These are phyloP conservation scores for Axea sp. DNA, from an alignment of 2,888 invertebrate species.

Conservation along the genomic window DNA sequence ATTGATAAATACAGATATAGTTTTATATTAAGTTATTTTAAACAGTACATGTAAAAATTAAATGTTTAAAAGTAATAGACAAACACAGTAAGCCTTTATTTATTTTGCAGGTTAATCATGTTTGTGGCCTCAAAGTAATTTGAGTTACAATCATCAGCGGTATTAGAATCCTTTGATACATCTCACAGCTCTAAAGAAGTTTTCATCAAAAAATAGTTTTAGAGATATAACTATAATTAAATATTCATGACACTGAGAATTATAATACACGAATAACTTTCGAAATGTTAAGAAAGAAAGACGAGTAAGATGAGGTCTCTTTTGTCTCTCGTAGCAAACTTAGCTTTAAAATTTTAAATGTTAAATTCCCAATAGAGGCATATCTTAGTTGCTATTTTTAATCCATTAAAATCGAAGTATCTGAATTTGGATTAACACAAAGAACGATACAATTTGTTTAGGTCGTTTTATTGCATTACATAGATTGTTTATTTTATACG, in stretches of 20 bases:
- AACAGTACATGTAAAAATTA: too few relatives aligned
- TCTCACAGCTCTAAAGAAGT: conserved; percentile 46
- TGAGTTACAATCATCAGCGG: conserved; percentile 15
- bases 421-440: conserved; percentile 8
- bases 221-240: conserved; percentile 49
- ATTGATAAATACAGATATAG: too few relatives aligned
- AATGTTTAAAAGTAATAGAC: too few relatives aligned
- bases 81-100: conserved; percentile 4
- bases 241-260: conserved; percentile 50
- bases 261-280: conserved; percentile 35
- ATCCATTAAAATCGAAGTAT: conserved; percentile 10
- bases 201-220: conserved; percentile 51
- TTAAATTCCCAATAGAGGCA: conserved; percentile 56
- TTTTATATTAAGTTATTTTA: too few relatives aligned
- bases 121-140: conserved; percentile 87
- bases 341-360: conserved; percentile 55
- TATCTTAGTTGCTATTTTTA: conserved; percentile 55
- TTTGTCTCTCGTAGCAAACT: conserved; percentile 36
- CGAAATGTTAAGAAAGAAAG: conserved; percentile 27
- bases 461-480: conserved; percentile 20
- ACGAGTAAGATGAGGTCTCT: conserved; percentile 7
- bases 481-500: conserved; percentile 36
- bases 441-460: conserved; percentile 22
- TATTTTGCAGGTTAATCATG: conserved; percentile 88
- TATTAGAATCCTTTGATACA: conserved; percentile 51